A percentile compares a stretch with the other conserved stretches of the same genome.
Evolutionary conservation across 2,113 vertebrate genomes (phyloP).

Genomic region (Canis aureus): DNA sequence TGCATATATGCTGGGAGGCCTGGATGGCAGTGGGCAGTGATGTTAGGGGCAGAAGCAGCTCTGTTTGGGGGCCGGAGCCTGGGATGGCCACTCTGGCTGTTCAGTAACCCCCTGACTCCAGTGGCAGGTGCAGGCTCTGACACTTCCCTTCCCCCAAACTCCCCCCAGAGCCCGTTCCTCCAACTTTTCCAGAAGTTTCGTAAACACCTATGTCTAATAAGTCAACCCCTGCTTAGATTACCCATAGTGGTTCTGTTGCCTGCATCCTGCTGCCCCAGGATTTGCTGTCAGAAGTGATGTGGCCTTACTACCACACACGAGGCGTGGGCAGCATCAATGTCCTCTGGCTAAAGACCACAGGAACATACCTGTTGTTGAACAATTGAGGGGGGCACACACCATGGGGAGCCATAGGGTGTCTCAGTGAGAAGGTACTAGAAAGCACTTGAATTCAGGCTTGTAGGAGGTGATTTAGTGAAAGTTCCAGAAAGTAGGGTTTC

Average conservation of each 20-base stretch:
- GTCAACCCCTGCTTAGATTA: neutral
- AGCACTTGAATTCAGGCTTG: neutral
- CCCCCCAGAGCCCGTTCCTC: neutral
- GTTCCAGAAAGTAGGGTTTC: neutral
- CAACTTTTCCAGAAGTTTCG: neutral
- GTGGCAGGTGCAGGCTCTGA: neutral
- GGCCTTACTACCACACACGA: neutral
- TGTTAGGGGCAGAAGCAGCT: neutral
- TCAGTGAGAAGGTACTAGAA: neutral
- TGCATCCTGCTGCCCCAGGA: neutral
- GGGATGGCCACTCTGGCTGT: neutral
- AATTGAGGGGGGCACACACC: neutral
- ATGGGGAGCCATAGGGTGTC: rapidly evolving
- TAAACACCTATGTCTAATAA: neutral
- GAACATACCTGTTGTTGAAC: neutral
- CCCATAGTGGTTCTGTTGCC: neutral
- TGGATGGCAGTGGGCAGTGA: neutral
- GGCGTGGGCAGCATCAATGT: neutral
- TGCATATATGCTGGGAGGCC: neutral
- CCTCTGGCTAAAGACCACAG: neutral
- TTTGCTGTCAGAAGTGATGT: neutral
- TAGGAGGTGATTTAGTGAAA: neutral
- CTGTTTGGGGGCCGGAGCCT: neutral
- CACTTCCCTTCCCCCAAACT: neutral
- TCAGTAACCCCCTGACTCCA: too few relatives aligned